Evolutionary conservation across 2,797 vertebrate genomes (phyloP), one percentile per base, ranked within the genome.

Genomic region (Hydrolagus colliei): DNA sequence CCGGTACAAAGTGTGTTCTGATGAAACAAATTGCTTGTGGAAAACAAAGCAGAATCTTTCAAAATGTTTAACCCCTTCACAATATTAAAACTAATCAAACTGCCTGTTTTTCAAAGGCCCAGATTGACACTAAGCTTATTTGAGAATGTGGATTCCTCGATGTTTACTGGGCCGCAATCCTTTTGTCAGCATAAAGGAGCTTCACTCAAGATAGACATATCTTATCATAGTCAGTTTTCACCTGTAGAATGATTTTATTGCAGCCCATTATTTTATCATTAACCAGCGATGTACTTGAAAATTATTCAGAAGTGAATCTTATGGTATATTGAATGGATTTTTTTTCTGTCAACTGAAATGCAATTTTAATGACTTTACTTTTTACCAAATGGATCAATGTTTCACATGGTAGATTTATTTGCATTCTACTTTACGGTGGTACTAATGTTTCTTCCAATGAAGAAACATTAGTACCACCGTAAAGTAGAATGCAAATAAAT

Each of bases 401-500:
- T 52, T 52, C n/a, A 61, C 75, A 20, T 0, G 75, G 61, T 77
- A 20, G 59, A 52, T 52, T 6, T 77, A 52, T 77, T 77, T 77
- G n/a, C 74, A 52, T 76, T 76, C 35, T 76, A 59, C 75, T 61
- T n/a, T 61, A 73, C 9, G 32, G 73, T 73, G n/a, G 41, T 52
- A 77, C 59, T 59, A 11, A 35, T 16, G 20, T 76, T 76, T 18
- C 74, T 14, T 77, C 9, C 20, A 10, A 20, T 9, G 59, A 76
- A 76, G 74, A 20, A 76, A 76, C 20, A 16, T 35, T 11, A 59
- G 59, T 77, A 59, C 41, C n/a, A 74, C 73, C 32, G 9, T 74
- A 61, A 27, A 61, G 75, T 59, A 76, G 35, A 76, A 76, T 52
- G 74, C n/a, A 77, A 77, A 77, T 52, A 77, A 77, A 77, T 52